Conservation (phyloP, 1,140 invertebrate species). For the Bradynema listronoti region DNA sequence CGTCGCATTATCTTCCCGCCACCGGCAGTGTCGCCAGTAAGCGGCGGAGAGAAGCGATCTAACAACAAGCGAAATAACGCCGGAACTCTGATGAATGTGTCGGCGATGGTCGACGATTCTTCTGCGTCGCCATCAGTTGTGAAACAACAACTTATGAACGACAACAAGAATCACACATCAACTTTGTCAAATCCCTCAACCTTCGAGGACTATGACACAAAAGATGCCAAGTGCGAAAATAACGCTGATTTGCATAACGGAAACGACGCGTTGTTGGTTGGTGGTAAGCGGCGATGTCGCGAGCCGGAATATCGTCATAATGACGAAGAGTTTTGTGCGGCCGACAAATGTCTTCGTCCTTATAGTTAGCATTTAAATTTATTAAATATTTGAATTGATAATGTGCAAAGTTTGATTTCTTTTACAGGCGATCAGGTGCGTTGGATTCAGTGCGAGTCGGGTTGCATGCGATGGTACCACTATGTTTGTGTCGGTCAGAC, state of each 20-base stretch:
- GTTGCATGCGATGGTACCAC: slow-evolving; percentile 26
- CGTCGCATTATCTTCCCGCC: slow-evolving; percentile 15
- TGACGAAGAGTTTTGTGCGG: slow-evolving; percentile 23
- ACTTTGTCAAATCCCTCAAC: not conserved
- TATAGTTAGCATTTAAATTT: slow-evolving; percentile 20
- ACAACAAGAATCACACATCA: not conserved
- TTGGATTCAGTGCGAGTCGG: slow-evolving; percentile 29
- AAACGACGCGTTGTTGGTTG: too few species aligned
- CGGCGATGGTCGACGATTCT: too few species aligned
- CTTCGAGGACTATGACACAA: too few species aligned
- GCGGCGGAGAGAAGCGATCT: slow-evolving; percentile 10
- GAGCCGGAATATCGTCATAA: slow-evolving; percentile 1
- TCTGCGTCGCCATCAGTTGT: too few species aligned
- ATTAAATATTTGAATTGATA: slow-evolving; percentile 9
- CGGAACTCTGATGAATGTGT: not conserved
- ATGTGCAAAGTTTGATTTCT: not conserved
- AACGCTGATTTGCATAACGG: too few species aligned
- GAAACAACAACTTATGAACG: not conserved
- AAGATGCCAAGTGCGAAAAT: too few species aligned
- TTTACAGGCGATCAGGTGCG: slow-evolving; percentile 22
- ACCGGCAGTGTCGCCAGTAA: not conserved
- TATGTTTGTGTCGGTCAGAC: slow-evolving; percentile 27
- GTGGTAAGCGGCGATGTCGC: slow-evolving; percentile 5
- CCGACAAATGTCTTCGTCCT: slow-evolving; percentile 22
- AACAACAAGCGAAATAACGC: slow-evolving; percentile 12